Evolutionary conservation across 2,888 invertebrate species (phyloP).

Genomic region (Nemotelus nigrinus): DNA sequence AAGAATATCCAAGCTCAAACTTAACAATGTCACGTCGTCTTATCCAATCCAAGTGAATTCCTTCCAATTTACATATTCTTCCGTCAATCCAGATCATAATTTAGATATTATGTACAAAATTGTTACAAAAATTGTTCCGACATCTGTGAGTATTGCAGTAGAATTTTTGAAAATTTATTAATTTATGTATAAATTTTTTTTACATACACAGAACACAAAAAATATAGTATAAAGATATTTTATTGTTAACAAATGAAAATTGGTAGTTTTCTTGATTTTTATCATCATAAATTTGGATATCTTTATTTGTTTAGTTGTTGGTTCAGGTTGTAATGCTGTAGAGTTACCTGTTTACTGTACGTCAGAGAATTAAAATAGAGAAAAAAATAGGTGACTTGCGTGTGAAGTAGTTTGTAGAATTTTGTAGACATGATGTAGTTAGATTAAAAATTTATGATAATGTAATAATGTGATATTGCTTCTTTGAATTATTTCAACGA

Average conservation of each 20-base stretch:
- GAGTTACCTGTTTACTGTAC: too few species aligned
- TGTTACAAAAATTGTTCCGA: conserved; percentile 1
- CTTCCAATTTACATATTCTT: too few species aligned
- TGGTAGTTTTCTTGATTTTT: conserved; percentile 23
- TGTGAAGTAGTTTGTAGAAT: not conserved
- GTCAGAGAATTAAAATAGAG: too few species aligned
- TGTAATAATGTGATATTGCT: too few species aligned
- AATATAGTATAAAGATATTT: conserved; percentile 8
- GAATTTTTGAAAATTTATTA: not conserved
- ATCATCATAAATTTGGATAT: not conserved
- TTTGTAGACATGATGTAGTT: conserved; percentile 6
- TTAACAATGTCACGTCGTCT: too few species aligned
- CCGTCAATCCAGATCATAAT: too few species aligned
- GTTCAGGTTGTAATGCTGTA: not conserved
- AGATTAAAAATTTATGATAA: not conserved
- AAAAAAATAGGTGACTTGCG: conserved; percentile 11
- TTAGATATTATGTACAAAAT: not conserved
- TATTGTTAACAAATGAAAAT: conserved; percentile 38
- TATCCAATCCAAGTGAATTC: too few species aligned
- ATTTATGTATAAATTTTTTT: conserved; percentile 14
- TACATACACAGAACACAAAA: not conserved
- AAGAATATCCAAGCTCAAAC: too few species aligned
- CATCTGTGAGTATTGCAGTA: conserved; percentile 13
- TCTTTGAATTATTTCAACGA: too few species aligned
- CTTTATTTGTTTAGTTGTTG: not conserved